These are phyloP conservation scores for Cloeon dipterum DNA, from an alignment of 2,888 invertebrate genomes.

Conservation along the genomic window DNA sequence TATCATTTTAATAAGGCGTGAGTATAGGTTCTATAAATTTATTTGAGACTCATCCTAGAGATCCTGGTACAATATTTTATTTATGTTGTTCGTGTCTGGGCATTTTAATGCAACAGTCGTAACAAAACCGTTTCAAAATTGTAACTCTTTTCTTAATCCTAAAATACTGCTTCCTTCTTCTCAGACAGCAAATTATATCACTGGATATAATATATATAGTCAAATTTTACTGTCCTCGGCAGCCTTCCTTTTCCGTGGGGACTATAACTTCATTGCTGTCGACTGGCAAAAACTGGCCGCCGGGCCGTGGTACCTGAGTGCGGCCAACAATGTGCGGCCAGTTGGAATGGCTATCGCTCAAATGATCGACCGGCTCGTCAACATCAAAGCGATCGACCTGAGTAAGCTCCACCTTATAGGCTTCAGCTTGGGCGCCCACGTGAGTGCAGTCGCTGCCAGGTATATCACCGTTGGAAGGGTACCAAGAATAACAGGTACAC, in stretches of 20 bases:
- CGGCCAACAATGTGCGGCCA: slow-evolving; percentile 29
- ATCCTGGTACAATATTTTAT: too few relatives aligned
- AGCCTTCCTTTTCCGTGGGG: slow-evolving; percentile 31
- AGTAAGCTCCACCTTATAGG: slow-evolving; percentile 33
- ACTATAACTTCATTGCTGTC: slow-evolving; percentile 32
- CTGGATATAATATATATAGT: too few relatives aligned
- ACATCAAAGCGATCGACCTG: slow-evolving; percentile 26
- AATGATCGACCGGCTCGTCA: slow-evolving; percentile 33
- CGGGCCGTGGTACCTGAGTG: slow-evolving; percentile 36
- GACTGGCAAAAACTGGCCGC: slow-evolving; percentile 31
- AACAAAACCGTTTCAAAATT: too few relatives aligned
- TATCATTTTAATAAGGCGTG: too few relatives aligned
- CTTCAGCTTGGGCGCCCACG: slow-evolving; percentile 32
- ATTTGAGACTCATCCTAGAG: too few relatives aligned
- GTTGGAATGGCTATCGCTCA: slow-evolving; percentile 31
- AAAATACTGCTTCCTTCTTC: too few relatives aligned
- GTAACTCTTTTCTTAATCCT: too few relatives aligned
- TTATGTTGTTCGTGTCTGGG: too few relatives aligned
- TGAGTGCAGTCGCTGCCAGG: slow-evolving; percentile 35
- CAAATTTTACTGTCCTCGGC: too few relatives aligned
- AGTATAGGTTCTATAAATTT: too few relatives aligned
- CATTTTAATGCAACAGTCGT: too few relatives aligned
- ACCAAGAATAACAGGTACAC: slow-evolving; percentile 29
- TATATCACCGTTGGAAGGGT: slow-evolving; percentile 27
- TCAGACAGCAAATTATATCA: too few relatives aligned